Base-by-base conservation (phyloP, 2,113 vertebrate genomes). In the Eretmochelys imbricata region DNA sequence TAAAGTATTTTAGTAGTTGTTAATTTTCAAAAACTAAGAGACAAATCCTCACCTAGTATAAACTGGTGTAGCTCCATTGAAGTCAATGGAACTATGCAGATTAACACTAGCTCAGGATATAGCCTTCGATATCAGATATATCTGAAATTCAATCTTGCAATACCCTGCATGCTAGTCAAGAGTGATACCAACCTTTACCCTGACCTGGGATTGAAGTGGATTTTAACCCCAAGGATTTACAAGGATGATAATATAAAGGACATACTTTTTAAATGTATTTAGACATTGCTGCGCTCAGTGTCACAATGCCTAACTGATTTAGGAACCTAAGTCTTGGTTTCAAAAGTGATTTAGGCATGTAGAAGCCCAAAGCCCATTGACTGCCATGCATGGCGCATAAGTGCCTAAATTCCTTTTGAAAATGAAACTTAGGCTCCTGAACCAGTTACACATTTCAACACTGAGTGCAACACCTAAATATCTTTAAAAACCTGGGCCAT, bases 51-150 rank as follows among this genome's bases (percentile, higher is more conserved):
- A 48, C 16, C 29, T 20, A 38, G 24, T 50, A 19, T 49, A n/a
- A 80, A 46, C 42, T 46, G 19, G 53, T 35, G 62, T 38, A 27
- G 48, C 38, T 42, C 38, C 80, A 27, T 38, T 31, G 35, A 69
- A n/a, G 35, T 16, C 59, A 87, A 76, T 42, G 91, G 55, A 82
- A 8, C 24, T 35, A 13, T 1, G 69, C 29, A 55, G 19, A 17
- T 94, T 90, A 83, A 25, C 90, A 78, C 35, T 8, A 19, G 3
- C 76, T 85, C 90, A 80, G 62, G n/a, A 0, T 9, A 7, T 22
- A 69, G 35, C 4, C 31, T 27, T 50, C 4, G 5, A 35, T 0
- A 0, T 0, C 35, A 55, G 0, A 13, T 11, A 2, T 13, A 25
- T 10, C 80, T 82, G 83, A 65, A 85, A 54, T 49, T 29, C 79